Evolutionary conservation across 1,140 invertebrate genomes (phyloP), one percentile per base, ranked within the genome.

Genomic region (Anoplolepis gracilipes): DNA sequence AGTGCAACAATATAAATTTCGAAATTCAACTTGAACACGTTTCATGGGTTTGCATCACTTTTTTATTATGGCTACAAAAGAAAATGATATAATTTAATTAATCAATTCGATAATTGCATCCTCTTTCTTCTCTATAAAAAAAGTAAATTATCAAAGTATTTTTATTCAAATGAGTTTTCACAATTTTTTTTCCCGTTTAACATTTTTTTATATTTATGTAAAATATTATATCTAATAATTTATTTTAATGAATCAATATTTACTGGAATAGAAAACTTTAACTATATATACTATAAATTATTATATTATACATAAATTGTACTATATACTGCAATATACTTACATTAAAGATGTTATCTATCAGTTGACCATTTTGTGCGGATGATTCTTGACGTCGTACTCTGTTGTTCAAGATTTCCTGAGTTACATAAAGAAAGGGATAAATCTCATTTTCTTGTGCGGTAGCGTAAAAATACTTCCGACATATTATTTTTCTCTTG

Each of bases 281-380:
- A n/a, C n/a, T n/a, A n/a, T n/a, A n/a, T n/a, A n/a, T n/a, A n/a
- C n/a, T n/a, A n/a, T n/a, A n/a, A n/a, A n/a, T n/a, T n/a, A n/a
- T n/a, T n/a, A n/a, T n/a, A n/a, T n/a, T n/a, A n/a, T 46, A 53
- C 19, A 77, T 53, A 49, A 10, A 4, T 19, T 76, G n/a, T n/a
- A n/a, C n/a, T n/a, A n/a, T 65, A 7, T 8, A 0, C 10, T 64
- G 10, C 11, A 5, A 11, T 65, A 25, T 85, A 90, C 93, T 92
- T 78, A 94, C 93, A 59, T 94, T 93, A 64, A 93, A 93, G 42
- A 93, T 91, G 39, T 84, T 90, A 81, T 93, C 92, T 67, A 93
- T 91, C 33, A 92, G 70, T 4, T 72, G 70, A 1, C 79, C 90
- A 42, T 73, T 85, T 22, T 76, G 36, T 8, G 19, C n/a, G 0